These are phyloP conservation scores for Helicoverpa assulta DNA, from an alignment of 2,888 invertebrate genomes.

Conservation along the genomic window DNA sequence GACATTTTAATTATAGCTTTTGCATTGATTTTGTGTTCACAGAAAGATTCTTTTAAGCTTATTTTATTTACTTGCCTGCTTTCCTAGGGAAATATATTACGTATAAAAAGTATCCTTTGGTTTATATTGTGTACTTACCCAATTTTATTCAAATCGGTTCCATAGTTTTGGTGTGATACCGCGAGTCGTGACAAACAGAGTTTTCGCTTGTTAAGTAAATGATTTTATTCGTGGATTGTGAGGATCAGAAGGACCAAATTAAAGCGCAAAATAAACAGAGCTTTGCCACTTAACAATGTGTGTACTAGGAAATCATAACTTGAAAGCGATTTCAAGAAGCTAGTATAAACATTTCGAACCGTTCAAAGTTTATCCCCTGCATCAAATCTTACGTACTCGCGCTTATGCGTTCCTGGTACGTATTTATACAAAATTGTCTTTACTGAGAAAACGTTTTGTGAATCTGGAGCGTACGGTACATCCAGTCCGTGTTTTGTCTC, in stretches of 20 bases:
- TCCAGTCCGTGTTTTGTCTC: conserved; percentile 53
- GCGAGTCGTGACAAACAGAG: too few species aligned
- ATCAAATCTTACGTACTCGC: conserved; percentile 53
- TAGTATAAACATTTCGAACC: conserved; percentile 29
- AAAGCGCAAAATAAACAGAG: conserved; percentile 13
- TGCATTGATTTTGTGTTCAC: background rate
- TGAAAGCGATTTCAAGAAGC: conserved; percentile 37
- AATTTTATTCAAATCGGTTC: too few species aligned
- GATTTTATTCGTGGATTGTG: too few species aligned
- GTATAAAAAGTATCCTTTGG: too few species aligned
- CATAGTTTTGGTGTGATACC: too few species aligned
- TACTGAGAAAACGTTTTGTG: conserved; percentile 71
- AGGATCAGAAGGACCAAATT: background rate
- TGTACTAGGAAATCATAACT: conserved; percentile 60
- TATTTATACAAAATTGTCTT: conserved; percentile 72
- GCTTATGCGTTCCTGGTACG: conserved; percentile 69
- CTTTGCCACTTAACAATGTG: conserved; percentile 13
- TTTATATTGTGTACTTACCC: too few species aligned
- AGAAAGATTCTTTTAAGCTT: too few species aligned
- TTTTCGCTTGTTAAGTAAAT: too few species aligned
- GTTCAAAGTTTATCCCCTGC: conserved; percentile 51
- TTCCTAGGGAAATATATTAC: too few species aligned
- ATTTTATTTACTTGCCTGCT: too few species aligned
- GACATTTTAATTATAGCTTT: background rate
- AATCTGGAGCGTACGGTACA: conserved; percentile 77